phyloP scores from a whole-genome alignment of 2,113 vertebrate species.

The Aspiorhynchus laticeps region DNA sequence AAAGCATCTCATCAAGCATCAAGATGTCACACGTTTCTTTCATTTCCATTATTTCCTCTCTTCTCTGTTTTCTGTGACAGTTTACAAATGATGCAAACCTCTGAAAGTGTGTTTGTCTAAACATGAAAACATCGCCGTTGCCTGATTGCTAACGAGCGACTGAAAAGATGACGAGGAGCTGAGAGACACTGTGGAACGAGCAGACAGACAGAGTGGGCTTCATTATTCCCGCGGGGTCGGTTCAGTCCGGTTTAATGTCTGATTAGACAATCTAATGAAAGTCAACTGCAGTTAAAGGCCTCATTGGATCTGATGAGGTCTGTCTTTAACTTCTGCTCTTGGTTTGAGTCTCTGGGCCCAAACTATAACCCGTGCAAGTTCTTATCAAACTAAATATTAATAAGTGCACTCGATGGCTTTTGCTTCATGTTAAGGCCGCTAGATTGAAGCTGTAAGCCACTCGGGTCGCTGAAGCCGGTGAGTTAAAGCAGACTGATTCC shows the following conservation, averaged over 20 bases:
- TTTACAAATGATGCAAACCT: not conserved
- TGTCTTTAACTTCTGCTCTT: not conserved
- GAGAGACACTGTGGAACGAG: not conserved
- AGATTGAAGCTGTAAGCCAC: not conserved
- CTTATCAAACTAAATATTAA: not conserved
- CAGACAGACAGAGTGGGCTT: not conserved
- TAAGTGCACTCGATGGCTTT: not conserved
- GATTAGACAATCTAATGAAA: not conserved
- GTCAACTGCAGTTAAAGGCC: not conserved
- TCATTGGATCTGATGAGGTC: not conserved
- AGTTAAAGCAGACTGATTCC: conserved; percentile 59
- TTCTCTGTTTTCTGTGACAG: not conserved
- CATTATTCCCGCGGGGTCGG: not conserved
- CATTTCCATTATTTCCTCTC: not conserved
- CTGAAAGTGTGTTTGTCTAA: not conserved
- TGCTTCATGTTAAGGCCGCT: not conserved
- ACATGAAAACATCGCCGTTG: not conserved
- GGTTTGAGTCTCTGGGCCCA: not conserved
- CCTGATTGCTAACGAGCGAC: not conserved
- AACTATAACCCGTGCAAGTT: not conserved
- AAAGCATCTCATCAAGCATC: not conserved
- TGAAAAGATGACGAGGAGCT: not conserved
- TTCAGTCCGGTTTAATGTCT: not conserved
- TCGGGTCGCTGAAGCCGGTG: not conserved
- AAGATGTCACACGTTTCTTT: not conserved